phyloP scores from a whole-genome alignment of 2,888 invertebrate species.

The Trisateles emortualis region DNA sequence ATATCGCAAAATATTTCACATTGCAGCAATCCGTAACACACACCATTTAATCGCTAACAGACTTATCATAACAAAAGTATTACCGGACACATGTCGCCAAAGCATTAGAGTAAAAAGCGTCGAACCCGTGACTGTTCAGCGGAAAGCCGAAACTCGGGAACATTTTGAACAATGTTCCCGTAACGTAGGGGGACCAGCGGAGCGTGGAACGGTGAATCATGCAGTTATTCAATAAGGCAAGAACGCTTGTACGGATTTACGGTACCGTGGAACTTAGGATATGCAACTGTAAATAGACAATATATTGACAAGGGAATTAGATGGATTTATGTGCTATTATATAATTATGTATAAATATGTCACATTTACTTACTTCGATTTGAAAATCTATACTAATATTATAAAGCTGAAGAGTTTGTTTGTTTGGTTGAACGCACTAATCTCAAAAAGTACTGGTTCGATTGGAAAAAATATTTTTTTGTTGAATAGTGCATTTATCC shows the following conservation, averaged over 20 bases:
- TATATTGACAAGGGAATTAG: conserved; percentile 14
- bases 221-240: conserved; percentile 82
- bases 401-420: no score
- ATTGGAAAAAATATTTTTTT: no score
- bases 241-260: conserved; percentile 63
- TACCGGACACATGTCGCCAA: conserved; percentile 67
- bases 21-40: conserved; percentile 34
- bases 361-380: no score
- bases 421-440: no score
- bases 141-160: conserved; percentile 54
- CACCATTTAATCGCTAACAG: conserved; percentile 28
- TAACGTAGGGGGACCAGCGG: conserved; percentile 72
- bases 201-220: conserved; percentile 79
- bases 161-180: conserved; percentile 47
- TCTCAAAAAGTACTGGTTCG: no score
- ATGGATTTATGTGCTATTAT: background rate
- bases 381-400: no score
- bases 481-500: no score
- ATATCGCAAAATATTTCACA: background rate
- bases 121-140: conserved; percentile 60
- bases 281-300: conserved; percentile 39
- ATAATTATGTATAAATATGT: background rate
- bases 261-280: conserved; percentile 59
- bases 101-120: conserved; percentile 71
- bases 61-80: conserved; percentile 69